Base-by-base conservation (phyloP, 37 sponge, comb jelly and placozoan genomes). In the Chondrosia reniformis region DNA sequence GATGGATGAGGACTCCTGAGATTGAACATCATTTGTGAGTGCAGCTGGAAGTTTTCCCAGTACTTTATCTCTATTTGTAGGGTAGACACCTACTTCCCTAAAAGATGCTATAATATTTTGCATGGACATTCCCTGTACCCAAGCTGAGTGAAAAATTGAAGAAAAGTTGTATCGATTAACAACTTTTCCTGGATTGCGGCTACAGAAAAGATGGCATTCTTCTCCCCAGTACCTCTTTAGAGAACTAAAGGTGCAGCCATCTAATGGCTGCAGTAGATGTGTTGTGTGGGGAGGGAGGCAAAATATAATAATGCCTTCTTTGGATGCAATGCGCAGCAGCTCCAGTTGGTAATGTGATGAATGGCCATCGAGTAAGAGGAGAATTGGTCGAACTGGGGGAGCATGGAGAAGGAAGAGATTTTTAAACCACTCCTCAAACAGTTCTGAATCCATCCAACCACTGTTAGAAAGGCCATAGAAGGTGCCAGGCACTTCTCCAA, bases 281-380 rank as follows among this genome's bases (percentile, higher is more conserved):
- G 72, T 81, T 49, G 82, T 75, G 54, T 81, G 64, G 28, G 82
- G 75, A 39, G 75, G 82, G 22, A 78, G 66, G 42, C 40, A 37
- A 24, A 71, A 46, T 12, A 76, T 15, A 21, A 76, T 21, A 33
- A 77, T 31, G 4, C 42, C 10, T 9, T 71, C 38, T 9, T 58
- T n/a, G 8, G 76, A 43, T 34, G 84, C 77, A 41, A 46, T 67
- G 4, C 39, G 6, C 31, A 81, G 64, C 15, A 45, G 27, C 33
- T 65, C 34, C 9, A 58, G 75, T 13, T 74, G 30, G 62, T 59
- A 81, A 45, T 81, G 75, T 21, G 49, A 67, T 31, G 74, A 40
- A 27, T 81, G 82, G 25, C 82, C 82, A 71, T 81, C 82, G 4
- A 81, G 38, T 10, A 81, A 31, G 7, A 76, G 37, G 4, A 81